Evolutionary conservation across 1,140 invertebrate genomes (phyloP), one percentile per base, ranked within the genome.

Genomic region (Andricus grossulariae): DNA sequence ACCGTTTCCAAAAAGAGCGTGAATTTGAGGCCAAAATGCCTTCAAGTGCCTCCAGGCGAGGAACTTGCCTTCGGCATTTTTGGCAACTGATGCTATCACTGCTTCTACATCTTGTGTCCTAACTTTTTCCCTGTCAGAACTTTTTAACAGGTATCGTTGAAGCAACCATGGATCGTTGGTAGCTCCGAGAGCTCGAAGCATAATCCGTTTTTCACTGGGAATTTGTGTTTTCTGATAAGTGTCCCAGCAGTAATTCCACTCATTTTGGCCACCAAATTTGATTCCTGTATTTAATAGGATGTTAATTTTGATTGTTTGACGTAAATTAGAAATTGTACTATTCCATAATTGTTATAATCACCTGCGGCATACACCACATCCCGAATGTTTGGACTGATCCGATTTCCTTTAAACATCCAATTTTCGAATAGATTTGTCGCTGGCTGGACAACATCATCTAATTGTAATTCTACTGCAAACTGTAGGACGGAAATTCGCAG

Each of bases 31-130:
- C 95, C 96, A 97, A 76, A 96, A 94, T 1, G 94, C 93, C 84
- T 95, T 93, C 2, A 97, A 87, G 89, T 96, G 96, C 80, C 95
- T 91, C 96, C 96, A 97, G 4, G 95, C 95, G 12, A 96, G 88
- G 8, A 95, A 90, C 74, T 93, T 91, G 8, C 96, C 96, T 79
- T 95, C 93, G 2, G 94, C 92, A 90, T 96, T 96, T n/a, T 92
- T 90, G 8, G 95, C 93, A 0, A 97, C 95, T 10, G 93, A 92
- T 8, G 92, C 91, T 32, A 97, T 92, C 0, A 96, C 94, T 2
- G 92, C 91, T 76, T 94, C 93, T 1, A 96, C 93, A 87, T 97
- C 96, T 87, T 94, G 94, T 2, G 94, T 92, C 81, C 94, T 93
- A 2, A 97, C 93, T 83, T 93, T 92, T 49, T 93, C 92, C 13